These are phyloP conservation scores for Melanotaenia nigrans DNA, from an alignment of 2,797 vertebrate species.

Conservation along the genomic window DNA sequence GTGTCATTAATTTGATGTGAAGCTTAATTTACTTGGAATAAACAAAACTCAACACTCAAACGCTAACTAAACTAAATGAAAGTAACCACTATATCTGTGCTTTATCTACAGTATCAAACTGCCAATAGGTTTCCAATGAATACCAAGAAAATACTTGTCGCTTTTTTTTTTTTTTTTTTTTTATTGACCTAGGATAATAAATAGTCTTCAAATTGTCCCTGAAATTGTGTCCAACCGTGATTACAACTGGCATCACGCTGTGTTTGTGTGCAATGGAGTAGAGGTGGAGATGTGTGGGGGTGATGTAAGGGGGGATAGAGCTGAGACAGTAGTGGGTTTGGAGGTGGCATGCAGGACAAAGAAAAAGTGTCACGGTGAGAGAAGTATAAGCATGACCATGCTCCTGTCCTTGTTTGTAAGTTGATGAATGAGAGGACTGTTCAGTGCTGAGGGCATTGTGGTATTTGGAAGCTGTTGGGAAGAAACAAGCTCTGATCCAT, in stretches of 20 bases:
- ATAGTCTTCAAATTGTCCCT: constrained; percentile 99
- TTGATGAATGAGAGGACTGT: constrained; percentile 71
- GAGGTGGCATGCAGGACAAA: constrained; percentile 72
- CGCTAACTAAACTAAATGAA: not conserved
- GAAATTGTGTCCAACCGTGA: constrained; percentile 99
- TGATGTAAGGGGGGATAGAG: constrained; percentile 40
- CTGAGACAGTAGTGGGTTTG: constrained; percentile 61
- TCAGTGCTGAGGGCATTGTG: constrained; percentile 56
- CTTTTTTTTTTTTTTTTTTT: constrained; percentile 80
- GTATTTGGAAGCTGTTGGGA: constrained; percentile 85
- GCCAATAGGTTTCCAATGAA: constrained; percentile 80
- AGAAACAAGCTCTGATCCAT: constrained; percentile 29
- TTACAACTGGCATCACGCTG: constrained; percentile 97
- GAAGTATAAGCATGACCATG: constrained; percentile 88
- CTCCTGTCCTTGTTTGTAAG: constrained; percentile 87
- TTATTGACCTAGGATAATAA: constrained; percentile 97
- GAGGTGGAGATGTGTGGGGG: constrained; percentile 61
- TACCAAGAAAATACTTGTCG: constrained; percentile 75
- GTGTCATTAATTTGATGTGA: not conserved
- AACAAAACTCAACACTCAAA: constrained; percentile 17
- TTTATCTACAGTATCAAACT: constrained; percentile 66
- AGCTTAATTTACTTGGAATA: constrained; percentile 15
- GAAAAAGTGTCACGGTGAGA: constrained; percentile 56
- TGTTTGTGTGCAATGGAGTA: constrained; percentile 85
- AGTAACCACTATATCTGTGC: constrained; percentile 55